These are phyloP conservation scores for Empidonax alnorum DNA, from an alignment of 2,113 vertebrate species.

Conservation along the genomic window DNA sequence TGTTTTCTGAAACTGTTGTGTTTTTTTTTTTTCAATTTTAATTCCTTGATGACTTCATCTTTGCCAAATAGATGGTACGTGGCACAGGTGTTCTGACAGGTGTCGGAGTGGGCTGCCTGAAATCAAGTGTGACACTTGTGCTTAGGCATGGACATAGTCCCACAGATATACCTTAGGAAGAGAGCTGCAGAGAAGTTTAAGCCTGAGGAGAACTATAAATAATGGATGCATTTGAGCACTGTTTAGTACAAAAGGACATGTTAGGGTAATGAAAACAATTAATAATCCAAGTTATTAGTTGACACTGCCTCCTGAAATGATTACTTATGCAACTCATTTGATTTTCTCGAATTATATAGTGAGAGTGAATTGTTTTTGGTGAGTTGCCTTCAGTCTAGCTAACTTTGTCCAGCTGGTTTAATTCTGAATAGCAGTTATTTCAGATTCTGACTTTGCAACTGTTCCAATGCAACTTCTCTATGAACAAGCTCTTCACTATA, in stretches of 20 bases:
- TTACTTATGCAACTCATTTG: not conserved
- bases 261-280: not conserved
- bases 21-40: not conserved
- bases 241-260: not conserved
- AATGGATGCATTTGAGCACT: not conserved
- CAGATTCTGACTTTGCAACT: not conserved
- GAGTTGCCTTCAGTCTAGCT: not conserved
- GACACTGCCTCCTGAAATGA: not conserved
- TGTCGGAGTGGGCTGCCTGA: not conserved
- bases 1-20: not conserved
- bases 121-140: not conserved
- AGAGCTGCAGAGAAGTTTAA: not conserved
- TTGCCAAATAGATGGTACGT: not conserved
- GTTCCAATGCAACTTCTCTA: not conserved
- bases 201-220: not conserved
- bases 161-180: not conserved
- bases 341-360: not conserved
- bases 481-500: not conserved
- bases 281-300: conserved; percentile 6
- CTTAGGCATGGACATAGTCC: not conserved
- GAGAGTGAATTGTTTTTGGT: not conserved
- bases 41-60: not conserved
- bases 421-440: not conserved
- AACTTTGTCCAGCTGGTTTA: not conserved
- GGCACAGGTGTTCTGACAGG: not conserved